Evolutionary conservation across 2,888 invertebrate species (phyloP).

Genomic region (Hoplodrina blanda): DNA sequence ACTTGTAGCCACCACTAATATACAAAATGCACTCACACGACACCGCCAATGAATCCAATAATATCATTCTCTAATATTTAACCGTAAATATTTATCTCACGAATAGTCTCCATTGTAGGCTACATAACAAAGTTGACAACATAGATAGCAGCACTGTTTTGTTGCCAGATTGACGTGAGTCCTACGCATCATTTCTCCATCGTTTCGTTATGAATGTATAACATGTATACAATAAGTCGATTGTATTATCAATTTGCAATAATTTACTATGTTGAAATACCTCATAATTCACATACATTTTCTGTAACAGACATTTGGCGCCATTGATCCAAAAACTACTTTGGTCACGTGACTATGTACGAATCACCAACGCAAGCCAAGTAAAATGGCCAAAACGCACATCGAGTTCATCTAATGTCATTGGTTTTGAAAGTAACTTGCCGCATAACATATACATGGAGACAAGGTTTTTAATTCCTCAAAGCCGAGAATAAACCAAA

Average conservation of each 20-base stretch:
- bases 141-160: conserved; percentile 94
- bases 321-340: conserved; percentile 90
- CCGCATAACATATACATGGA: conserved; percentile 86
- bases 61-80: conserved; percentile 82
- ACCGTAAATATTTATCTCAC: conserved; percentile 92
- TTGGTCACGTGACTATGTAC: conserved; percentile 90
- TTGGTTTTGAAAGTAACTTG: conserved; percentile 87
- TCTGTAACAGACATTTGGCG: conserved; percentile 90
- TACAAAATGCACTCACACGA: conserved; percentile 73
- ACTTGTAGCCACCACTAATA: conserved; percentile 44
- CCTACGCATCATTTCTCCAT: conserved; percentile 83
- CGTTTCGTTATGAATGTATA: conserved; percentile 70
- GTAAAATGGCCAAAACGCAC: conserved; percentile 91
- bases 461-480: conserved; percentile 77
- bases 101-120: conserved; percentile 92
- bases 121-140: conserved; percentile 93
- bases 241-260: conserved; percentile 67
- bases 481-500: conserved; percentile 74
- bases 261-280: conserved; percentile 70
- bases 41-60: conserved; percentile 65
- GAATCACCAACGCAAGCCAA: conserved; percentile 91
- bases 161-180: conserved; percentile 90
- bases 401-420: conserved; percentile 89
- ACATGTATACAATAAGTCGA: conserved; percentile 62
- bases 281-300: conserved; percentile 86